Evolutionary conservation across 2,888 invertebrate genomes (phyloP), one percentile per base, ranked within the genome.

Genomic region (Dasypolia templi): DNA sequence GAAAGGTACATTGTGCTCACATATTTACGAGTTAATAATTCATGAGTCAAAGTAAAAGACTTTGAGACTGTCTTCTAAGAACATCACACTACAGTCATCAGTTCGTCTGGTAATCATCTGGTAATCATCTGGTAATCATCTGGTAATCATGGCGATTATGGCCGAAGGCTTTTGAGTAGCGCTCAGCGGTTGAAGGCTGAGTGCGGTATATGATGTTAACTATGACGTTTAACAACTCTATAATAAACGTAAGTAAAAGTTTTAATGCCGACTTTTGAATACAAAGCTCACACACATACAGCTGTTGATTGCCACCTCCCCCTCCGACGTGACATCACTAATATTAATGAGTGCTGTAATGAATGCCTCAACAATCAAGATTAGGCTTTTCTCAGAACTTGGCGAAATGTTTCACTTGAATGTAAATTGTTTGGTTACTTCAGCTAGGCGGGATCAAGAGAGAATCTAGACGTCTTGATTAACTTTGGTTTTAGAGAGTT

Each of bases 291-390:
- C 59, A 61, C 58, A 29, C 72, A n/a, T 19, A 56, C 66, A 61
- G 72, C 62, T 72, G 62, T 58, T 58, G 58, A 65, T 62, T 39
- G 35, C 39, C 6, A 29, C 32, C 7, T 17, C n/a, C 32, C n/a
- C 35, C 0, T 39, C 55, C 11, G 26, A 46, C 75, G 76, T 56
- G 61, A 59, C 62, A 62, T 69, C 59, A 61, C 64, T 69, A 68
- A 66, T 81, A 83, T 75, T 77, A 86, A 83, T 68, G 75, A 84
- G 72, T 66, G 61, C 55, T 79, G 65, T 77, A 79, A 85, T 72
- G 74, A 77, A 85, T 70, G 71, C 72, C 63, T 65, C 44, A 64
- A 76, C 66, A 66, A 70, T 76, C 71, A 49, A 65, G 65, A 82
- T 75, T 75, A 66, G 53, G 42, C 66, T 55, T 44, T 59, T 70